A percentile compares a stretch with the other conserved stretches of the same genome.
These are phyloP conservation scores for Drosophila siamana DNA, from an alignment of 2,888 invertebrate species.

Conservation along the genomic window DNA sequence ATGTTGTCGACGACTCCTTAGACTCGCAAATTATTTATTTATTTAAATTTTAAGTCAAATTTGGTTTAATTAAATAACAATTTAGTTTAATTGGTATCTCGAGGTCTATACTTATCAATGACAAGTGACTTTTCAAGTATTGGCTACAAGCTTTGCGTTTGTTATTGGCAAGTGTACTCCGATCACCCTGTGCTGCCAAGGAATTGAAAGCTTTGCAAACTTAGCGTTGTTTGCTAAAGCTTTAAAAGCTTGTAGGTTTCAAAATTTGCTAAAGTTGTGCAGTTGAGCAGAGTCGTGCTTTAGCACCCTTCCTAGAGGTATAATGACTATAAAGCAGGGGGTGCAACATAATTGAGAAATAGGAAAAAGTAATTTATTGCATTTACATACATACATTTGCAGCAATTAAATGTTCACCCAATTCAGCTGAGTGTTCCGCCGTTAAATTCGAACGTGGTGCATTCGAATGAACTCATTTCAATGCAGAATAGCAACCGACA, in stretches of 20 bases:
- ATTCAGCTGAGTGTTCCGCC: neutral
- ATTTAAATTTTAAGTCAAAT: too few species aligned
- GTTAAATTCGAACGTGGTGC: neutral
- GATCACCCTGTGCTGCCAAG: slow-evolving; percentile 26
- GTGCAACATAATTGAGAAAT: neutral
- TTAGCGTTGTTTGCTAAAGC: slow-evolving; percentile 2
- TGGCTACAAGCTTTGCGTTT: slow-evolving; percentile 28
- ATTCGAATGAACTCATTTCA: neutral
- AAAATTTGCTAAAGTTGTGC: neutral
- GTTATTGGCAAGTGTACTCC: neutral
- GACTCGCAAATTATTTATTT: too few species aligned
- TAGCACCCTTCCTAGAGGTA: neutral
- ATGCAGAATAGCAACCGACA: neutral
- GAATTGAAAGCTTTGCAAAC: neutral
- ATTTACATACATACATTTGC: neutral
- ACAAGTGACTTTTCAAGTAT: neutral
- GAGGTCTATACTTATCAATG: neutral
- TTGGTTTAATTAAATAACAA: neutral
- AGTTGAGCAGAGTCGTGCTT: neutral
- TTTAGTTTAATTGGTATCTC: neutral
- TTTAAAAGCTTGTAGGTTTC: slow-evolving; percentile 22
- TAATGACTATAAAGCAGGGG: neutral
- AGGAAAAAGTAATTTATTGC: neutral
- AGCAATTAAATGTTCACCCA: neutral
- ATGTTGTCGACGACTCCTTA: too few species aligned